Percentiles rank a stretch among this genome's conserved stretches.
Conservation (phyloP, 2,113 vertebrate genomes). For the Euleptes europaea region DNA sequence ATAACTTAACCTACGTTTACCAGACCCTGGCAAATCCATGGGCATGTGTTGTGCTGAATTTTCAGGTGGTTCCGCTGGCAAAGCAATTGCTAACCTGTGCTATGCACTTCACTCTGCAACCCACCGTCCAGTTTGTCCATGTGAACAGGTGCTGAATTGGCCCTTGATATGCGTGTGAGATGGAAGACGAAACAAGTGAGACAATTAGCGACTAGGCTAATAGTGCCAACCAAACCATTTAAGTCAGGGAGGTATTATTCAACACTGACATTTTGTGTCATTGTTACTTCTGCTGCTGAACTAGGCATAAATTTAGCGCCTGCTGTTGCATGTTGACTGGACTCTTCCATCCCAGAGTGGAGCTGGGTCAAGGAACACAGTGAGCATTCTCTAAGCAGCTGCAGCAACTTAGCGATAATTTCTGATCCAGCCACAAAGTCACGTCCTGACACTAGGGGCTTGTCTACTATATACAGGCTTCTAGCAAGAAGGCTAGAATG, state of each 20-base stretch:
- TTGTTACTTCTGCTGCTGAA: neutral
- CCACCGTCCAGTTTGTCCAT: neutral
- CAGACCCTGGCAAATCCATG: neutral
- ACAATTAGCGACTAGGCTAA: neutral
- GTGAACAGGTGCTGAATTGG: neutral
- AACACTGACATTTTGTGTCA: neutral
- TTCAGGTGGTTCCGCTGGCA: neutral
- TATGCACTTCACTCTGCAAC: neutral
- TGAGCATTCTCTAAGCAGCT: neutral
- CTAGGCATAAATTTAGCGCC: neutral
- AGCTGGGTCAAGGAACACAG: neutral
- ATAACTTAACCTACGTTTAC: neutral
- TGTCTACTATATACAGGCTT: conserved; percentile 2
- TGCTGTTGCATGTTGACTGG: neutral
- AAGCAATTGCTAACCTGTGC: neutral
- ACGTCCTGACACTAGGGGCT: neutral
- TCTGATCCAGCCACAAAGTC: conserved; percentile 5
- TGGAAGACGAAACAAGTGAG: neutral
- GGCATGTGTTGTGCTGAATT: neutral
- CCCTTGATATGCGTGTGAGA: no score
- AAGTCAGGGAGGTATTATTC: neutral
- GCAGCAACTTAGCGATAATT: neutral
- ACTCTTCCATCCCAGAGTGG: neutral
- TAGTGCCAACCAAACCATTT: neutral
- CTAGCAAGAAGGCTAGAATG: neutral